Evolutionary conservation across 2,888 invertebrate species (phyloP), one percentile per base, ranked within the genome.

Genomic region (Polyploca ridens): DNA sequence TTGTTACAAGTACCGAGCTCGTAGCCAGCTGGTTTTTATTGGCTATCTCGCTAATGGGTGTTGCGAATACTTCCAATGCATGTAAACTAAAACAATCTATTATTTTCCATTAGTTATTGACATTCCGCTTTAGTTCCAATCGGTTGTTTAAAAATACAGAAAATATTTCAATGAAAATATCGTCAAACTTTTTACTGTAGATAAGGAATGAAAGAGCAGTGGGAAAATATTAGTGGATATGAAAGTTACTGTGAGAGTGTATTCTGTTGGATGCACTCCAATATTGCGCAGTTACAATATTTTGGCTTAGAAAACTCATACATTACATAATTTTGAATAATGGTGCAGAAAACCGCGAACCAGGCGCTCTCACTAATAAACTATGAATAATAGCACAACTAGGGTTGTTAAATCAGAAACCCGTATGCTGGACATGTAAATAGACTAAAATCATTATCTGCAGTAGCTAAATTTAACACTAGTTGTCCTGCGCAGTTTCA

Each of bases 321-420:
- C 54, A 54, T 54, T 54, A 54, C 54, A 54, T 54, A 19, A 54
- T 19, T 54, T 54, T 54, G 54, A 54, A 54, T 54, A 19, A 54
- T 54, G 54, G 54, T 19, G 54, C 10, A 54, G 54, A 54, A 54
- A 54, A 54, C 54, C 54, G 54, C 54, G 54, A 19, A 54, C 16
- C 54, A 54, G 19, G 54, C 19, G 54, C 54, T 10, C 54, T 54
- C 54, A 6, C 19, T 19, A 19, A 54, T 54, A 54, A 54, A 19
- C 10, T 10, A 54, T 54, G 54, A 19, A 19, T 54, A 54, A 19
- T 19, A 5, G 54, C 6, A 19, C 54, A 54, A n/a, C 19, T 19
- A 54, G 54, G 54, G 54, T 54, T 54, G 54, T 7, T 19, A 54
- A 54, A 54, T 54, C 6, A 10, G 16, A 54, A 19, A 19, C 7